These are phyloP conservation scores for Ciona savignyi DNA, from an alignment of 23 tunicate species.

Conservation along the genomic window DNA sequence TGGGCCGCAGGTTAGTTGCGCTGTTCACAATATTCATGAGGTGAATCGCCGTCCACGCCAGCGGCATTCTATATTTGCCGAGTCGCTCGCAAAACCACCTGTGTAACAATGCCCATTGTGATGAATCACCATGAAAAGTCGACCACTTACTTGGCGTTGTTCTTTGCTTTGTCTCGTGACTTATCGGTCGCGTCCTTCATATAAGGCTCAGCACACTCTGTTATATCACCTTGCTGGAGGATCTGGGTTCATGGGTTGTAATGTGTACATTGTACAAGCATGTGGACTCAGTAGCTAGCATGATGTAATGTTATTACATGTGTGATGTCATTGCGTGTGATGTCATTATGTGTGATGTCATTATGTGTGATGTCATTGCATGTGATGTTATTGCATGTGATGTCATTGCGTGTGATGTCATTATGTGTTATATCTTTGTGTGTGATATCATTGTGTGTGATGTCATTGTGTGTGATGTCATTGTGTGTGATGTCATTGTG, in stretches of 20 bases:
- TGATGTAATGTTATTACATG: too few relatives aligned
- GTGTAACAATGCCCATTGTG: constrained; percentile 2
- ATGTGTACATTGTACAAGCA: neutral
- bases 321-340: too few relatives aligned
- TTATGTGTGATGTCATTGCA: too few relatives aligned
- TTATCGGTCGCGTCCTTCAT: constrained; percentile 82
- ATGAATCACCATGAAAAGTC: too few relatives aligned
- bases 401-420: too few relatives aligned
- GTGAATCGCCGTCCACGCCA: constrained; percentile 98
- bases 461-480: too few relatives aligned
- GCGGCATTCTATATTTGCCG: constrained; percentile 83
- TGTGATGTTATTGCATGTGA: too few relatives aligned
- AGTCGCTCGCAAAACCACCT: constrained; percentile 84
- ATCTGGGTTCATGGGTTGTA: constrained; percentile 23
- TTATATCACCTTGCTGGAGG: constrained; percentile 83
- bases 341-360: too few relatives aligned
- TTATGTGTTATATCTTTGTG: too few relatives aligned
- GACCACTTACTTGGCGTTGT: constrained; percentile 73
- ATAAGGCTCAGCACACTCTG: constrained; percentile 75
- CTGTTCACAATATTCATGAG: constrained; percentile 78
- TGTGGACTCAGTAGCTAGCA: neutral
- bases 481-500: too few relatives aligned
- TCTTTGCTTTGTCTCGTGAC: constrained; percentile 63
- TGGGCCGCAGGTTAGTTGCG: constrained; percentile 68
- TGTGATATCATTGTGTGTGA: too few relatives aligned